Base-by-base conservation (phyloP, 2,797 vertebrate genomes). In the Acanthornis magna region DNA sequence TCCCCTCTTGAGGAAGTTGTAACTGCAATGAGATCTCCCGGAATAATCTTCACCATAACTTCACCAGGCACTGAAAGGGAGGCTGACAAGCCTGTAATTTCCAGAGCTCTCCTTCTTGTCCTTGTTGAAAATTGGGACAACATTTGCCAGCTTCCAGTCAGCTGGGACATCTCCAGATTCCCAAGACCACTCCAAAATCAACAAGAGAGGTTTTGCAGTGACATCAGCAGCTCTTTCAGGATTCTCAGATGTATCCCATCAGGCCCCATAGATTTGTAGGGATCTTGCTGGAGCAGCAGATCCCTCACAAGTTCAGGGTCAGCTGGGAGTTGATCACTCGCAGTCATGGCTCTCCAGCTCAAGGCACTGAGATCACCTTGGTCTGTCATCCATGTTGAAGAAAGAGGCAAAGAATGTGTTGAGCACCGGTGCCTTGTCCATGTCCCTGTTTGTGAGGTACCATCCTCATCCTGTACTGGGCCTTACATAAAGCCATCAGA, bases 111-210 rank as follows among this genome's bases (percentile, higher is more conserved):
- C 26, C n/a, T 66, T 60, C 23, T 47, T 53, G 27, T 38, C 23
- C 19, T 38, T 61, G n/a, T 47, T 61, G 47, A 76, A 76, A 68
- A 61, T 6, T 6, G 13, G 29, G 13, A 40, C 10, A 85, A 47
- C 0, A 0, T 68, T 76, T 1, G 3, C 47, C 47, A 60, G 6
- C 23, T 61, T n/a, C n/a, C 47, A 60, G 62, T 45, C 47, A 60
- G 22, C 54, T 16, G 19, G 16, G 38, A 60, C 38, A 68, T 40
- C 55, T 54, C n/a, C 47, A n/a, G 29, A 76, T 40, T 76, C 29
- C 29, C 34, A 68, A 61, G n/a, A n/a, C 11, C 1, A 1, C 29
- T 61, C 47, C 61, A 34, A 43, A 76, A 54, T 29, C 72, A 40
- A 23, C 0, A 0, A 27, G 12, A 58, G 27, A 54, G 29, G 27